These are phyloP conservation scores for Ranitomeya imitator DNA, from an alignment of 2,113 vertebrate genomes.

Conservation along the genomic window DNA sequence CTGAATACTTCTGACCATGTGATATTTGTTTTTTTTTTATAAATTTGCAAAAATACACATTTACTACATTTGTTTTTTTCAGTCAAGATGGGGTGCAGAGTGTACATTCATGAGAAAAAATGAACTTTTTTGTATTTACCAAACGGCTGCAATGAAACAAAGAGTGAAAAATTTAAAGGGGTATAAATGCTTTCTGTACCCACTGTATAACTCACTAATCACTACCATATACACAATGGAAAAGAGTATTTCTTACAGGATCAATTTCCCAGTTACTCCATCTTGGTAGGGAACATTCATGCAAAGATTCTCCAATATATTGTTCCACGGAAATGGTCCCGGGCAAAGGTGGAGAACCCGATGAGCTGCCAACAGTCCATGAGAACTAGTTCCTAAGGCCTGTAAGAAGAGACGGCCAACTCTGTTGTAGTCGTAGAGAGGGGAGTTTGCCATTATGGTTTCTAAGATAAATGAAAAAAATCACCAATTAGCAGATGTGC, in stretches of 20 bases:
- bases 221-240: background rate
- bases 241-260: constrained; percentile 26
- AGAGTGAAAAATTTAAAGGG: too few relatives aligned
- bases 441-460: background rate
- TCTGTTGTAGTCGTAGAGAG: background rate
- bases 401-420: background rate
- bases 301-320: constrained; percentile 16
- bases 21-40: too few relatives aligned
- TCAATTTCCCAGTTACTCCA: background rate
- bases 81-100: too few relatives aligned
- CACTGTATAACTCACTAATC: background rate
- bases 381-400: background rate
- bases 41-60: too few relatives aligned
- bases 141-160: too few relatives aligned
- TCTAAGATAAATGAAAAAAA: background rate
- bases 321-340: constrained; percentile 38
- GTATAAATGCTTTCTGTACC: too few relatives aligned
- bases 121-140: too few relatives aligned
- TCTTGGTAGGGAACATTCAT: constrained; percentile 14
- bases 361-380: constrained; percentile 10
- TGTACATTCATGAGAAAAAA: too few relatives aligned
- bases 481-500: too few relatives aligned
- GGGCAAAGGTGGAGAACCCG: background rate
- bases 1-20: too few relatives aligned
- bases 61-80: too few relatives aligned